These are phyloP conservation scores for Ceuthmochares aereus DNA, from an alignment of 2,113 vertebrate genomes.

Conservation along the genomic window DNA sequence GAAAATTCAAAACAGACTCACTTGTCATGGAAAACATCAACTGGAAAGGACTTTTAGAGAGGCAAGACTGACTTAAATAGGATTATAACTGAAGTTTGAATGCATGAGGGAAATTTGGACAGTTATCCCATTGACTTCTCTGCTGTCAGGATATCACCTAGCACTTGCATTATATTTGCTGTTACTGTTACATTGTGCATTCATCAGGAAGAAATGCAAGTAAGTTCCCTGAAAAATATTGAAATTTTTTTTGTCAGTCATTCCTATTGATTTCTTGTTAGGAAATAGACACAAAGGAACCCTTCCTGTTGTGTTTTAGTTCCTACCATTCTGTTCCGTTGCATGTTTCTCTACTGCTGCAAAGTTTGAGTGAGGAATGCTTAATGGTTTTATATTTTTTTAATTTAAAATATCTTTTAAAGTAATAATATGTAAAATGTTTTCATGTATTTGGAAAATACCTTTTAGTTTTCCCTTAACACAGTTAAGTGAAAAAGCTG, in stretches of 20 bases:
- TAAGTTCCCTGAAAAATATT: background rate
- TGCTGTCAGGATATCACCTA: background rate
- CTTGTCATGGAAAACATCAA: background rate
- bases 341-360: background rate
- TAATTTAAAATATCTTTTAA: background rate
- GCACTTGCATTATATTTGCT: background rate
- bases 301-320: background rate
- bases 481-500: background rate
- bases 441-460: background rate
- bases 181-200: background rate
- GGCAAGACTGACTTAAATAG: background rate
- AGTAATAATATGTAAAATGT: background rate
- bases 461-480: background rate
- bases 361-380: background rate
- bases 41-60: background rate
- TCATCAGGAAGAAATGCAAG: background rate
- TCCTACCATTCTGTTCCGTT: background rate
- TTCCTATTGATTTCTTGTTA: background rate
- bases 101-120: background rate
- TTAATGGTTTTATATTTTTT: background rate
- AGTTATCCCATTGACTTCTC: background rate
- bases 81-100: background rate
- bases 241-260: background rate
- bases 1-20: conserved; percentile 1
- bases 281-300: background rate